Base-by-base conservation (phyloP, 2,113 vertebrate species). In the Nesospiza acunhae region DNA sequence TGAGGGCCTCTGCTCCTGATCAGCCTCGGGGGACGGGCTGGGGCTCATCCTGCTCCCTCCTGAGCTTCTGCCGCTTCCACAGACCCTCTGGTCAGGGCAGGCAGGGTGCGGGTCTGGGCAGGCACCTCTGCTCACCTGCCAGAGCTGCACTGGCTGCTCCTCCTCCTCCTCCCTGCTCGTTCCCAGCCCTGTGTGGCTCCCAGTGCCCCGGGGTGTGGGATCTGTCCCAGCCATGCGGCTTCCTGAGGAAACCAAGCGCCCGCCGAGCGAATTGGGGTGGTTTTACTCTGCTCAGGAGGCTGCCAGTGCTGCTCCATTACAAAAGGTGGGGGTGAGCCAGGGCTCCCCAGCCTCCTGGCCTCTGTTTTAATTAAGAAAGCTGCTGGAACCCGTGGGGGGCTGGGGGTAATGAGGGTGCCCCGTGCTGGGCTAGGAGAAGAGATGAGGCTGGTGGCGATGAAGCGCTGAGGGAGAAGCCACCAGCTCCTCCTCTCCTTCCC, bases 221-320 rank as follows among this genome's bases (percentile, higher is more conserved):
- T 79, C 62, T 63, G 53, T 47, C 84, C 76, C 83, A 39, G 31
- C n/a, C 24, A 1, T 0, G 2, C 6, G 18, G 58, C 67, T 62
- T 50, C 20, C 23, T 11, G 9, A 63, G 69, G 26, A 73, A 90
- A 42, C 10, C 2, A 7, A 58, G 28, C 47, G 66, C 59, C n/a
- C 0, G 0, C 52, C 7, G 67, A 42, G 35, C 0, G 0, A 68
- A 26, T 0, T 42, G 15, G 7, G 18, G 35, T 39, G 30, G 35
- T 27, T 75, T 72, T 55, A 23, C 5, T 2, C 15, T 5, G 4
- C 6, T 28, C 0, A 0, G 8, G 49, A 28, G n/a, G 7, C 7
- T 74, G 5, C 24, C 16, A 63, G 47, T 75, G 67, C 33, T 83
- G 44, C 62, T 49, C 19, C 31, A 2, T 37, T 58, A 22, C 11